A percentile compares a stretch with the other conserved stretches of the same genome.
phyloP scores from a whole-genome alignment of 2,797 vertebrate species.

The Pteropus rufus region DNA sequence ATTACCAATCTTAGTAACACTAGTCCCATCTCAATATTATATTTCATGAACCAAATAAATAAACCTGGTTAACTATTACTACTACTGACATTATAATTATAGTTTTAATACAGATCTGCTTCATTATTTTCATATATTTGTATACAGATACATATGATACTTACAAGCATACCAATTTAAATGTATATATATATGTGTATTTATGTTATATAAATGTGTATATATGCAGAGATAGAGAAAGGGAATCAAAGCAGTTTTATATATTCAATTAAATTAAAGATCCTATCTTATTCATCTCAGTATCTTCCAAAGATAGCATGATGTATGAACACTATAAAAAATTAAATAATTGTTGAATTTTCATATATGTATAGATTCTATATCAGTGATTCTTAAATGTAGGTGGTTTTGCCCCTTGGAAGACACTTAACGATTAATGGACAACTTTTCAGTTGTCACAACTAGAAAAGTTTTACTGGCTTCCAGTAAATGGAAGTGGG shows the following conservation, averaged over 20 bases:
- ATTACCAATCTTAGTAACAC: not conserved
- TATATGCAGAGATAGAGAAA: not conserved
- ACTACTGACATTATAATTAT: not conserved
- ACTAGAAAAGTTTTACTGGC: not conserved
- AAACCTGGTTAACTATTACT: not conserved
- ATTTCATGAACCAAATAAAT: not conserved
- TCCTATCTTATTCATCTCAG: not conserved
- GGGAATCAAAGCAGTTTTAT: not conserved
- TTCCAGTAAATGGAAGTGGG: not conserved
- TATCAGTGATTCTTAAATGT: not conserved
- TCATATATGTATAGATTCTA: not conserved
- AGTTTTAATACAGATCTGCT: not conserved
- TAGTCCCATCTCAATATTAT: not conserved
- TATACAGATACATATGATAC: not conserved
- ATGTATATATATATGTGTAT: too few relatives aligned
- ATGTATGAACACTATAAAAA: not conserved
- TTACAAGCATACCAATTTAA: not conserved
- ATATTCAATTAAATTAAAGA: not conserved
- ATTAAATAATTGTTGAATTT: not conserved
- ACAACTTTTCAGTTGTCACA: not conserved
- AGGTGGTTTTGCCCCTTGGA: not conserved
- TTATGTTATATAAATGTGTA: too few relatives aligned
- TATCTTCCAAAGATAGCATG: not conserved
- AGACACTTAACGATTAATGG: not conserved
- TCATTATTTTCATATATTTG: not conserved